Evolutionary conservation across 2,113 vertebrate genomes (phyloP).

Genomic region (Pelobates fuscus): DNA sequence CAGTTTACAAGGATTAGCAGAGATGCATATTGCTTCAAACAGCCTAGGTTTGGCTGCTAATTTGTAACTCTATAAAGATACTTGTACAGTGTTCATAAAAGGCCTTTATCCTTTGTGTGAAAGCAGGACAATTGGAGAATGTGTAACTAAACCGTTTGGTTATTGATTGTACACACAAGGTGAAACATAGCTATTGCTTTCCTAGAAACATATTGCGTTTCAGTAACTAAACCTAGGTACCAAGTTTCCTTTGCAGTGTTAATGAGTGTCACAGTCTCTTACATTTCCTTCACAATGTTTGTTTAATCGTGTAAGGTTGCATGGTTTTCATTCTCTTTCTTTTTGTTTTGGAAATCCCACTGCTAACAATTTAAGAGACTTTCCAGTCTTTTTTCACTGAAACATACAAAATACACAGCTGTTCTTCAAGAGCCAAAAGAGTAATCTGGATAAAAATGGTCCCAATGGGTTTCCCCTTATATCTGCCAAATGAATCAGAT

Average conservation of each 20-base stretch:
- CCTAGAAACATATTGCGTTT: slow-evolving; percentile 57
- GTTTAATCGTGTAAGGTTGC: slow-evolving; percentile 25
- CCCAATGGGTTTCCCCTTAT: not conserved
- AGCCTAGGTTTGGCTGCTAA: slow-evolving; percentile 2
- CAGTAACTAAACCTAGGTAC: slow-evolving; percentile 57
- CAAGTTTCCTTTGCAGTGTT: slow-evolving; percentile 59
- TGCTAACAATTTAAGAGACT: slow-evolving; percentile 26
- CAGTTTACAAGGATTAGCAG: no score
- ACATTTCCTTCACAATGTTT: slow-evolving; percentile 45
- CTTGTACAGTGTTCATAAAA: slow-evolving; percentile 49
- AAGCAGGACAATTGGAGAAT: slow-evolving; percentile 54
- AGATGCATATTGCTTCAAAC: not conserved
- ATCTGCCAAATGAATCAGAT: not conserved
- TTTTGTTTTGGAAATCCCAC: slow-evolving; percentile 13
- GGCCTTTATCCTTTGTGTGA: slow-evolving; percentile 52
- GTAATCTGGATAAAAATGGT: not conserved
- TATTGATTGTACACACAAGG: slow-evolving; percentile 55
- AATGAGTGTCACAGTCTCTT: slow-evolving; percentile 51
- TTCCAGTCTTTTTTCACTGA: slow-evolving; percentile 8
- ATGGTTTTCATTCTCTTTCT: not conserved
- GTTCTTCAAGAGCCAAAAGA: not conserved
- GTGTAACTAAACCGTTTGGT: slow-evolving; percentile 55
- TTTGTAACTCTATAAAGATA: slow-evolving; percentile 11
- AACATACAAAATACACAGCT: not conserved
- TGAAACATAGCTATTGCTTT: slow-evolving; percentile 57